Evolutionary conservation across 2,888 invertebrate genomes (phyloP).

Genomic region (Sphaerophoria taeniata): DNA sequence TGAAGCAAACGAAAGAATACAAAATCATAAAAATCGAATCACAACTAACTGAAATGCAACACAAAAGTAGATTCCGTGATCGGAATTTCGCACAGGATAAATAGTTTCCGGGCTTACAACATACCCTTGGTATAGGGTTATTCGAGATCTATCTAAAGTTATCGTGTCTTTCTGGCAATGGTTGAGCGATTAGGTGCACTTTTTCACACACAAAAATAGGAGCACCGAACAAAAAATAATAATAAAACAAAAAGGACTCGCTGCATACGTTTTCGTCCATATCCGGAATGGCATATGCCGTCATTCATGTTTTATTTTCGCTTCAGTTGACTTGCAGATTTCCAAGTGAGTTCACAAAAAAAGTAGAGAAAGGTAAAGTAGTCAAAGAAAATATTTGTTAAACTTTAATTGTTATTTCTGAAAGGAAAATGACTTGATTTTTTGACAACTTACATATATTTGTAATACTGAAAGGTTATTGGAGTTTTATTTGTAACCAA

Average conservation of each 20-base stretch:
- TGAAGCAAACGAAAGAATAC: background rate
- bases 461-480: too few species aligned
- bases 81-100: too few species aligned
- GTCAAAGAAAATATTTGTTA: too few species aligned
- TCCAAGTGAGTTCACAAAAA: background rate
- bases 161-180: background rate
- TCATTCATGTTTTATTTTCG: background rate
- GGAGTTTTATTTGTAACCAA: too few species aligned
- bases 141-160: too few species aligned
- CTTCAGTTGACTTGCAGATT: background rate
- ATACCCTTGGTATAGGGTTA: background rate
- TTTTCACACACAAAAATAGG: too few species aligned
- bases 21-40: conserved; percentile 8
- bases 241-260: background rate
- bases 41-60: background rate
- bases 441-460: too few species aligned
- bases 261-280: background rate
- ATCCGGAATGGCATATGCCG: conserved; percentile 4
- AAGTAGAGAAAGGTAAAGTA: too few species aligned
- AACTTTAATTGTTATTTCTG: too few species aligned
- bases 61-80: too few species aligned
- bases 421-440: too few species aligned
- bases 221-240: background rate
- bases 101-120: too few species aligned
- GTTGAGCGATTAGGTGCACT: background rate